phyloP scores from a whole-genome alignment of 2,113 vertebrate species.

The Hirundichthys speculiger region DNA sequence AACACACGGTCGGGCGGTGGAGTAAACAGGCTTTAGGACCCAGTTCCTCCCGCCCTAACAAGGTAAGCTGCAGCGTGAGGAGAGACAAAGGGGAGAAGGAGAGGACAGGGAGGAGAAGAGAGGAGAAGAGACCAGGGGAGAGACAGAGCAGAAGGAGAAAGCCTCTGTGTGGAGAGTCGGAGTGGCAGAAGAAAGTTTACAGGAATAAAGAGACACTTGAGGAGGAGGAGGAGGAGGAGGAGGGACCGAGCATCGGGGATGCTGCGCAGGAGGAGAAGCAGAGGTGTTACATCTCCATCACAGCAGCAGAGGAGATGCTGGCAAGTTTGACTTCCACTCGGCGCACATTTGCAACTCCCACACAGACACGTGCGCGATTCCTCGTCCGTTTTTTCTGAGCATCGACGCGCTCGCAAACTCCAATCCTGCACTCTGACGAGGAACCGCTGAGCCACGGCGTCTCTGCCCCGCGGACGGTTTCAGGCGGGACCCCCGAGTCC shows the following conservation, averaged over 20 bases:
- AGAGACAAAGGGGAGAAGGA: conserved; percentile 11
- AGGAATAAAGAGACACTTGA: background rate
- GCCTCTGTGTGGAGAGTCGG: conserved; percentile 42
- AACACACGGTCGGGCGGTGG: background rate
- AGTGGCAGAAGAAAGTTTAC: conserved; percentile 60
- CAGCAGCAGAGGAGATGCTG: conserved; percentile 2
- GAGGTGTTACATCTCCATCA: conserved; percentile 31
- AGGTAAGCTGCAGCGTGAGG: conserved; percentile 18
- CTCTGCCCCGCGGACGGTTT: too few relatives aligned
- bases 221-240: background rate
- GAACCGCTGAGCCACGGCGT: too few relatives aligned
- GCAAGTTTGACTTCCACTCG: conserved; percentile 31
- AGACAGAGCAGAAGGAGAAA: conserved; percentile 19
- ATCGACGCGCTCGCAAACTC: too few relatives aligned
- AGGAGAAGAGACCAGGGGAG: conserved; percentile 12
- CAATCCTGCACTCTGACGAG: background rate
- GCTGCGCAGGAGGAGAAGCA: conserved; percentile 9
- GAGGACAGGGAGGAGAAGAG: conserved; percentile 13
- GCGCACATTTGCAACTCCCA: conserved; percentile 8
- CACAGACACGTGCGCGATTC: conserved; percentile 19
- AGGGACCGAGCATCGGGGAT: conserved; percentile 6
- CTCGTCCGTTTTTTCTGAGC: background rate
- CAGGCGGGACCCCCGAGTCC: too few relatives aligned
- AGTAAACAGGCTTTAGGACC: conserved; percentile 69
- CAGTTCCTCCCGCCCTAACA: conserved; percentile 13